Base-by-base conservation (phyloP, 2,888 invertebrate genomes). In the Trachelus tabidus region DNA sequence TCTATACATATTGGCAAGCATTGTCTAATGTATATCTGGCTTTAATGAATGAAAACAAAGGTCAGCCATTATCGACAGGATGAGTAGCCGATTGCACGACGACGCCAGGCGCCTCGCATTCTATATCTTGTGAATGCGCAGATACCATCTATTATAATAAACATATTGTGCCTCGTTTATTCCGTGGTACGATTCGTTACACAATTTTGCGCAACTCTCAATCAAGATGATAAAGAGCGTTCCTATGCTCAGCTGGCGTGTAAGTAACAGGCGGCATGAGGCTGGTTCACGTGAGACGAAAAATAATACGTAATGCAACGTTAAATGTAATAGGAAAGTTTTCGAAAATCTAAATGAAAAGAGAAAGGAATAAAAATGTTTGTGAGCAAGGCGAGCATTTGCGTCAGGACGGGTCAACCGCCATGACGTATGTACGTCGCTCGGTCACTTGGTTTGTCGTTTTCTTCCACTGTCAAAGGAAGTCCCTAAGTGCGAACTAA, bases 51-150 rank as follows among this genome's bases (percentile, higher is more conserved):
- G 56, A 73, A 35, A 77, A 40, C 68, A 75, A 79, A 79, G 71
- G 76, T 74, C 68, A 69, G 68, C 68, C 79, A 75, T n/a, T 69
- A 75, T 74, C 30, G 75, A 75, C 4, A 33, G 79, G 75, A 77
- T 75, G 75, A 77, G 77, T 74, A 76, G 56, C 40, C 40, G 40
- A 40, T 40, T 40, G 40, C 40, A 15, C 40, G 40, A 40, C 6
- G 15, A 15, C 15, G 40, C 40, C 40, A 40, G 40, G 15, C 40
- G 40, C 15, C 40, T 15, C 15, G 6, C 15, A 40, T 40, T 40
- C 40, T 40, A 4, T 15, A 15, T 40, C 15, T 40, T 40, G 4
- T 15, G 15, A 6, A 40, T 40, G 40, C 12, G 15, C 40, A 1
- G 4, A 40, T 40, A 40, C 15, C 40, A 15, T 40, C 40, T 40